These are phyloP conservation scores for Mobula birostris DNA, from an alignment of 2,113 vertebrate genomes.

Conservation along the genomic window DNA sequence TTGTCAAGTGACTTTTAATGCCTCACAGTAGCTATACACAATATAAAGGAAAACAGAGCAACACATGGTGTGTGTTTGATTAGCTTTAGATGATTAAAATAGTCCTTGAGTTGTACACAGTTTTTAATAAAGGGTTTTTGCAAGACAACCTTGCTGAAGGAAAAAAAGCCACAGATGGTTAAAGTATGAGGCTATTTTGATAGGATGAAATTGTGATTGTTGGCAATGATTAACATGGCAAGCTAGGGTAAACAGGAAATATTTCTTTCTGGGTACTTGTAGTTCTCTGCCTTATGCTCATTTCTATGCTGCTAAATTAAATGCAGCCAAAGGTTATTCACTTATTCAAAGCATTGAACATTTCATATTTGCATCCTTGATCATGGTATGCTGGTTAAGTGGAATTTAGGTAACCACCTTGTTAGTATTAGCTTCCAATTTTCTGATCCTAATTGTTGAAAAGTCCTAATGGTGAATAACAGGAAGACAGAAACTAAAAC, in stretches of 20 bases:
- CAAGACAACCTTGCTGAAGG: not conserved
- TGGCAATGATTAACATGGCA: constrained; percentile 23
- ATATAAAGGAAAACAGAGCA: not conserved
- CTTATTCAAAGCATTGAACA: not conserved
- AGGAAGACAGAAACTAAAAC: too few relatives aligned
- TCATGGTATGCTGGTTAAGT: not conserved
- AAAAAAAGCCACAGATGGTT: not conserved
- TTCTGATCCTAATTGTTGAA: not conserved
- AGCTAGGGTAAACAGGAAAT: constrained; percentile 23
- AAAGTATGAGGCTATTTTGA: constrained; percentile 18
- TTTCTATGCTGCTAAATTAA: not conserved
- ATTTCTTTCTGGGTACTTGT: not conserved
- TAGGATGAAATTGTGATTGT: not conserved
- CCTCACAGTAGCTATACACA: not conserved
- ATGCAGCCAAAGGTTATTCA: not conserved
- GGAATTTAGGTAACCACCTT: not conserved
- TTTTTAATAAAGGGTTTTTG: not conserved
- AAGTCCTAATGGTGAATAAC: too few relatives aligned
- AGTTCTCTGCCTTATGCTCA: not conserved
- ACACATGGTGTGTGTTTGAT: not conserved
- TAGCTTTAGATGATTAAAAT: not conserved
- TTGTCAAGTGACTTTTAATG: not conserved
- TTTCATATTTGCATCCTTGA: not conserved
- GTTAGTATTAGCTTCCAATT: not conserved
- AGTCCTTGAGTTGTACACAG: not conserved